Evolutionary conservation across 1,140 invertebrate species (phyloP).

Genomic region (Lepidurus couesii): DNA sequence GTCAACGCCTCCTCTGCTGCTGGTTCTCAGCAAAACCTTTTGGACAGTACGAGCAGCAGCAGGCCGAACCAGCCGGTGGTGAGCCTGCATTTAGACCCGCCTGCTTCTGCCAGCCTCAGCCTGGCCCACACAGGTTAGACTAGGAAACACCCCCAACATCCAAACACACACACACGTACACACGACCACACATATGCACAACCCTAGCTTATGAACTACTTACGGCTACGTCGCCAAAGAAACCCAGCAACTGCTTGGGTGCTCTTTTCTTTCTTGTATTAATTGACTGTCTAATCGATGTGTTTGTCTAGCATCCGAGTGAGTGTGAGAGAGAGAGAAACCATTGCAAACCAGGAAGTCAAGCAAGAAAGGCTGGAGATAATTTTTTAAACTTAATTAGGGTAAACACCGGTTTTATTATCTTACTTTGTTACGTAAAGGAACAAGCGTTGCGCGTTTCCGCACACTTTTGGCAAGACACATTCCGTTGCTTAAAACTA

Average conservation of each 20-base stretch:
- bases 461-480: neutral
- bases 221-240: neutral
- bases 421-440: neutral
- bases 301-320: constrained; percentile 19
- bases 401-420: neutral
- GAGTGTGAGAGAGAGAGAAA: neutral
- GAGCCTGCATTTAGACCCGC: constrained; percentile 30
- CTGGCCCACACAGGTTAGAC: constrained; percentile 24
- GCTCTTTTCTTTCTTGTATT: neutral
- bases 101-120: constrained; percentile 32
- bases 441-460: neutral
- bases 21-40: constrained; percentile 6
- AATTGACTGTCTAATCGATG: constrained; percentile 13
- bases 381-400: constrained; percentile 13
- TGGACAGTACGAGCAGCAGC: neutral
- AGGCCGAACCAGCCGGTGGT: constrained; percentile 23
- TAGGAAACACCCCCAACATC: neutral
- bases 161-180: neutral
- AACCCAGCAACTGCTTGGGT: neutral
- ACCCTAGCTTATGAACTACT: too few relatives aligned
- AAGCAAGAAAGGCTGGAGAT: neutral
- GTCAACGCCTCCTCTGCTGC: neutral
- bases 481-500: too few relatives aligned
- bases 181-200: neutral
- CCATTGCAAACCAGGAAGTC: constrained; percentile 18